These are phyloP conservation scores for Parapsyche elsis DNA, from an alignment of 1,140 invertebrate genomes.

Conservation along the genomic window DNA sequence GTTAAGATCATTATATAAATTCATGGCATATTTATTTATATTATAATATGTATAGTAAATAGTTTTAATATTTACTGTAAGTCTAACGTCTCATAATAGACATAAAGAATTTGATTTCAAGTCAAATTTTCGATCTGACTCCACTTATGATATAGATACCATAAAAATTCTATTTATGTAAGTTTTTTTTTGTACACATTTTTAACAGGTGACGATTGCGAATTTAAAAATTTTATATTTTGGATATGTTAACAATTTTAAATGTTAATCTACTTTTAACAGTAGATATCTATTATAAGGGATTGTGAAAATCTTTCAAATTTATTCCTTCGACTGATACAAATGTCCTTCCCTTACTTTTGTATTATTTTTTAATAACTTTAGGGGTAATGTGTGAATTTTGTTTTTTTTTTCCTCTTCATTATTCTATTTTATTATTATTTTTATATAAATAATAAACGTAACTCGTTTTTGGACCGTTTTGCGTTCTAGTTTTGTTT, in stretches of 20 bases:
- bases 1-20: no score
- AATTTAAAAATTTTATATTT: background rate
- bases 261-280: background rate
- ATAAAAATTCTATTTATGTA: no score
- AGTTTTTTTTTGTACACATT: no score
- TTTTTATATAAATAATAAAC: slow-evolving; percentile 27
- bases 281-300: background rate
- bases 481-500: slow-evolving; percentile 50
- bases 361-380: slow-evolving; percentile 22
- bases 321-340: slow-evolving; percentile 11
- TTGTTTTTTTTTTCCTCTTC: slow-evolving; percentile 31
- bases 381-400: slow-evolving; percentile 25
- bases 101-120: no score
- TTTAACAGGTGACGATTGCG: no score
- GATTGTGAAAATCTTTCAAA: slow-evolving; percentile 8
- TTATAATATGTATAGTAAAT: no score
- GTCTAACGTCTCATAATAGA: no score
- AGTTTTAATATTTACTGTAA: no score
- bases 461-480: slow-evolving; percentile 28
- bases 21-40: no score
- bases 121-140: no score
- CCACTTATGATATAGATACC: no score
- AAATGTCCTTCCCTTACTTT: slow-evolving; percentile 24
- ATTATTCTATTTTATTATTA: slow-evolving; percentile 6
- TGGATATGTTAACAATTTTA: background rate